Evolutionary conservation across 1,140 invertebrate species (phyloP).

Genomic region (Battus philenor): DNA sequence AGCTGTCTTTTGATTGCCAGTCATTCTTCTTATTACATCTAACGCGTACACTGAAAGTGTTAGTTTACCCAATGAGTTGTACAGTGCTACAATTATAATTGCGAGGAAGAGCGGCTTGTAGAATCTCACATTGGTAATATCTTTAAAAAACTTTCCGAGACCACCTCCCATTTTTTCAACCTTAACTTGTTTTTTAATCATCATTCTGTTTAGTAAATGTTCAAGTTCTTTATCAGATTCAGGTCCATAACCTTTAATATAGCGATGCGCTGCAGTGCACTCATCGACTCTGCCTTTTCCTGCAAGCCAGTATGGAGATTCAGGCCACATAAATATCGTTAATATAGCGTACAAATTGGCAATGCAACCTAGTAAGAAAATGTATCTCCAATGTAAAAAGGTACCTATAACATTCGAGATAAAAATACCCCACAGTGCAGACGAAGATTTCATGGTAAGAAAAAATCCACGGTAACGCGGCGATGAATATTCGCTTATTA

Average conservation of each 20-base stretch:
- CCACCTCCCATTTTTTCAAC: too few relatives aligned
- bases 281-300: slow-evolving; percentile 26
- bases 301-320: slow-evolving; percentile 35
- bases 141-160: neutral
- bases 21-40: slow-evolving; percentile 19
- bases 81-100: neutral
- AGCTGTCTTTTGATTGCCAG: slow-evolving; percentile 5
- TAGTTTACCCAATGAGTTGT: slow-evolving; percentile 17
- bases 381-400: slow-evolving; percentile 26
- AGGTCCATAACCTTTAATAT: slow-evolving; percentile 24
- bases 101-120: neutral
- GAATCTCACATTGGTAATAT: neutral
- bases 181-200: too few relatives aligned
- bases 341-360: slow-evolving; percentile 1
- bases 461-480: slow-evolving; percentile 34
- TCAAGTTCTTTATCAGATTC: slow-evolving; percentile 28
- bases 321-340: slow-evolving; percentile 26
- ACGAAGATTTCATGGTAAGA: slow-evolving; percentile 32
- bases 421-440: slow-evolving; percentile 37
- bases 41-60: slow-evolving; percentile 19
- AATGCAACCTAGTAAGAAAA: slow-evolving; percentile 11
- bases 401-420: slow-evolving; percentile 37
- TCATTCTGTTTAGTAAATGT: slow-evolving; percentile 2
- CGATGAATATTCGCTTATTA: slow-evolving; percentile 33
- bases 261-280: slow-evolving; percentile 22